These are phyloP conservation scores for Papilio protenor DNA, from an alignment of 2,888 invertebrate species.

Conservation along the genomic window DNA sequence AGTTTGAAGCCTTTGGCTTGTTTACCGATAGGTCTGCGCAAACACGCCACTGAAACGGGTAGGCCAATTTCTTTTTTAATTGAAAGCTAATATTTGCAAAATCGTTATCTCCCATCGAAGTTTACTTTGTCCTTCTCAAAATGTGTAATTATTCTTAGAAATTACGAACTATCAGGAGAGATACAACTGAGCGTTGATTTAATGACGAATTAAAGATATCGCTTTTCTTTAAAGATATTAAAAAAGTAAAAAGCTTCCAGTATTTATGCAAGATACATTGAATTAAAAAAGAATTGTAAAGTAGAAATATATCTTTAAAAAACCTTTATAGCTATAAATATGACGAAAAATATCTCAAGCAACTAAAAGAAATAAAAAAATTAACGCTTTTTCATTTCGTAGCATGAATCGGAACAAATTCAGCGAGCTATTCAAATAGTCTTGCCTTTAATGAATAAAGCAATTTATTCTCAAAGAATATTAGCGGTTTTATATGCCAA, in stretches of 20 bases:
- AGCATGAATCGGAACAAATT: conserved; percentile 4
- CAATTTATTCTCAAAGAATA: conserved; percentile 8
- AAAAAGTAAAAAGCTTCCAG: not conserved
- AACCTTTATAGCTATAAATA: not conserved
- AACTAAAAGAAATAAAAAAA: not conserved
- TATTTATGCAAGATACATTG: not conserved
- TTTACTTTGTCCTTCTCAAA: not conserved
- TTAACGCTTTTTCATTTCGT: not conserved
- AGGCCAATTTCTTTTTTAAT: conserved; percentile 24
- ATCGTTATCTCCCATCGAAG: not conserved
- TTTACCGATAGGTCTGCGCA: conserved; percentile 12
- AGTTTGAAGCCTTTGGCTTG: conserved; percentile 25
- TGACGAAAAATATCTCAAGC: not conserved
- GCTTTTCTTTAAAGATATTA: not conserved
- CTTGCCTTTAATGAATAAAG: not conserved
- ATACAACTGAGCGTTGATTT: not conserved
- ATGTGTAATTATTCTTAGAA: not conserved
- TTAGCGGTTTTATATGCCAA: conserved; percentile 48
- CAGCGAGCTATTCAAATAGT: conserved; percentile 6
- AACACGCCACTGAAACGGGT: conserved; percentile 22
- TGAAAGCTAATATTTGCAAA: conserved; percentile 24
- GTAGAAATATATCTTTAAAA: not conserved
- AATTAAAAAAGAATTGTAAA: too few species aligned
- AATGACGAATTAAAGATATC: not conserved
- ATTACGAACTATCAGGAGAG: not conserved